Evolutionary conservation across 2,888 invertebrate genomes (phyloP), one percentile per base, ranked within the genome.

Genomic region (Eupithecia vulgata): DNA sequence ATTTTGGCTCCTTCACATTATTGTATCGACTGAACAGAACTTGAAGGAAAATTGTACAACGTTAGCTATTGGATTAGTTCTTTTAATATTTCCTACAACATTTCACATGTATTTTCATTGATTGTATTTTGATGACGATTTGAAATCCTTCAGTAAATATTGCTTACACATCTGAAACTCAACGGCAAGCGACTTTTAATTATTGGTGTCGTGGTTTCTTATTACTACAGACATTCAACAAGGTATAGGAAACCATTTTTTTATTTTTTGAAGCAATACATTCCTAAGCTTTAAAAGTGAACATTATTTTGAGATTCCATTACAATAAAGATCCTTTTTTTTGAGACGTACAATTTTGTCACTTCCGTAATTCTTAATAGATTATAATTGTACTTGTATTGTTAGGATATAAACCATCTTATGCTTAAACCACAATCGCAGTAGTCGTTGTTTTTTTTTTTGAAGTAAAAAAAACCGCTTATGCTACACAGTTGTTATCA

Each of bases 241-340:
- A 30, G 30, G 30, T 30, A 30, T 30, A 30, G 30, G 30, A 30
- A 30, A 30, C 30, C 30, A 30, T 3, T 30, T 52, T 52, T 25
- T 21, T 0, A 17, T 57, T 13, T 25, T 57, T 57, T 12, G 13
- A 21, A 3, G 12, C 52, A 21, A 21, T 52, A 21, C 12, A 52
- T 21, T 52, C 1, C 57, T 13, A 12, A 57, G n/a, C 13, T 25
- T 25, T 13, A 52, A 52, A 4, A 21, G 10, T 21, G 52, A 52
- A 48, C n/a, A 52, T 30, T 57, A 57, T 25, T 25, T 57, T 57
- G 57, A 57, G 57, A 57, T 57, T 57, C 57, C 57, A 12, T 52
- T 52, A 25, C 5, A n/a, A 10, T n/a, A n/a, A 48, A 7, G 8
- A 48, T 45, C 10, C 0, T 45, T 45, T 45, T 45, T 45, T 17